phyloP scores from a whole-genome alignment of 2,113 vertebrate genomes.

The Glareola pratincola region DNA sequence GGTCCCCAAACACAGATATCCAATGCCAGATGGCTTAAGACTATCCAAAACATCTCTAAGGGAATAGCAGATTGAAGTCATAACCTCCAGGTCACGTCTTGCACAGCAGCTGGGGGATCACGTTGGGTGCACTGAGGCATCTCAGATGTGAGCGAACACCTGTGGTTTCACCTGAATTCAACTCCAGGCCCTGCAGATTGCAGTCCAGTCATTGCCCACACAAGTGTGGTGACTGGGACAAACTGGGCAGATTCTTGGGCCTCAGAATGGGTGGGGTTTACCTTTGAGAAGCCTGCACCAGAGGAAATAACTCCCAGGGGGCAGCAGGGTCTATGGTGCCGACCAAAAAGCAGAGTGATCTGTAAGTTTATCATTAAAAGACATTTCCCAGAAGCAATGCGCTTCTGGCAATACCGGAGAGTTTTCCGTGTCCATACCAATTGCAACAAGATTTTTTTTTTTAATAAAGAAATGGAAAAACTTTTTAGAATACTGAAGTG shows the following conservation, averaged over 20 bases:
- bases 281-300: not conserved
- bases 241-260: not conserved
- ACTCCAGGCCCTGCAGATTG: not conserved
- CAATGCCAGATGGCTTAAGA: not conserved
- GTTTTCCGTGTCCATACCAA: accelerated
- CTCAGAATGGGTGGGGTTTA: not conserved
- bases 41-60: not conserved
- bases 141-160: not conserved
- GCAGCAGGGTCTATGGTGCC: not conserved
- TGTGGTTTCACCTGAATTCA: not conserved
- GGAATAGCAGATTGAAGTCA: not conserved
- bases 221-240: not conserved
- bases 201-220: accelerated
- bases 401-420: not conserved
- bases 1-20: not conserved
- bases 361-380: not conserved
- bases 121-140: too few species aligned
- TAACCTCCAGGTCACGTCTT: not conserved
- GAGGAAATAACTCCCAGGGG: not conserved
- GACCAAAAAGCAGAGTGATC: not conserved
- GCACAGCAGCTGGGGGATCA: not conserved
- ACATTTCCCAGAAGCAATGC: not conserved
- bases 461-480: not conserved
- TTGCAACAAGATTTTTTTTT: not conserved
- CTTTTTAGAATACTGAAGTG: not conserved